Evolutionary conservation across 2,888 invertebrate species (phyloP), one percentile per base, ranked within the genome.

Genomic region (Noctuana brunneofusca): DNA sequence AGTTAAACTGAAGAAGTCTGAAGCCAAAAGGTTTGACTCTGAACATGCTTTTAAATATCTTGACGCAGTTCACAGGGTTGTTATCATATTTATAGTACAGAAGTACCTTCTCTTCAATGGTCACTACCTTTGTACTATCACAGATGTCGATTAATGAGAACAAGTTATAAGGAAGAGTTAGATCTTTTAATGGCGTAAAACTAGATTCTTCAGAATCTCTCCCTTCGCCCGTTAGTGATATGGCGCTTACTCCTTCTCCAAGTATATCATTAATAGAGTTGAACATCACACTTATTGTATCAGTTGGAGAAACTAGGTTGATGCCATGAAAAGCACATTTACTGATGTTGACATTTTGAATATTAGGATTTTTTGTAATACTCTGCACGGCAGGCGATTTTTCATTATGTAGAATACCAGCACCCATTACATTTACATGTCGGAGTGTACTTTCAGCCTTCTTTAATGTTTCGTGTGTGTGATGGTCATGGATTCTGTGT

Each of bases 41-140:
- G 76, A 95, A 96, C 65, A 95, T 94, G 66, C 97, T 96, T 62
- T 96, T 95, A 80, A 99, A 98, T 71, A 99, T 97, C 86, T 99
- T 99, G 0, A 99, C 97, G 79, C 99, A 99, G 80, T 99, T 99
- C 0, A 98, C 97, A 0, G 98, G 97, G 81, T 96, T 95, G 72
- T 98, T 98, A 76, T 98, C 98, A 76, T 99, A 99, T 82, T 99
- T 99, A 86, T 98, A 99, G 81, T 98, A 99, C 18, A 99, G 81
- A 0, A 99, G 85, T 4, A 99, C 94, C 52, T 99, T 93, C 78
- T 99, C 98, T 81, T 97, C 96, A 1, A 99, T 94, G 1, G 93
- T 93, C 14, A 99, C 94, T 79, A 97, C 96, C 88, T 99, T 99
- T 59, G 96, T 95, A 0, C 98, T 96, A 78, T 98, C 98, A 83